Base-by-base conservation (phyloP, 1,140 invertebrate genomes). In the Aphelinus atriplicis region DNA sequence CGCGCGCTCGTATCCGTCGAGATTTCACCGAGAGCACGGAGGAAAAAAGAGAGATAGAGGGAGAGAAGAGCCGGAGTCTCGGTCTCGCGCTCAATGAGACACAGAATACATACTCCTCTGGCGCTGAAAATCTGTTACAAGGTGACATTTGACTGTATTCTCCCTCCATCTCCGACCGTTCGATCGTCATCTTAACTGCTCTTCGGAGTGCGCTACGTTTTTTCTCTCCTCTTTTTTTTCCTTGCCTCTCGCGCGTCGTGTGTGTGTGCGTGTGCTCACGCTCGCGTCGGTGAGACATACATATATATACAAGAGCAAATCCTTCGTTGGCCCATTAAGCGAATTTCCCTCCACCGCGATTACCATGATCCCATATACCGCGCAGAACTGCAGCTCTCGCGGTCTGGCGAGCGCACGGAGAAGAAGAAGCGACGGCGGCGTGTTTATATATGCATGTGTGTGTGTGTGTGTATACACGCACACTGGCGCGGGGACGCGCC, bases 91-190 rank as follows among this genome's bases (percentile, higher is more conserved):
- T 61, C 55, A 61, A 60, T 66, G 71, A 47, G 68, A 53, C 51
- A 53, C 51, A 70, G 57, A 61, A 55, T 73, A 67, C 57, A 51
- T 67, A 61, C 67, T 71, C 69, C 65, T 76, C 68, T 62, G 69
- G 69, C 55, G 68, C 61, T 58, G 74, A 72, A 76, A 76, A 76
- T 76, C 74, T 76, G 74, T 76, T 76, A 76, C 74, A 76, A 76
- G 74, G 74, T 76, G 74, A 76, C 68, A 76, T 76, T 75, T 71
- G 69, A 75, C 68, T 71, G 67, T 75, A 71, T 65, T 69, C 69
- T 70, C 26, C 55, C 7, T 65, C 62, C 53, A 9, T 65, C 47
- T 71, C 45, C 63, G 61, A 47, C 66, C 9, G 53, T 71, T 61
- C 53, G 58, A 73, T 73, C 63, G 66, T 73, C 53, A 51, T 64